Percentiles rank a stretch among this genome's conserved stretches.
phyloP scores from a whole-genome alignment of 2,888 invertebrate genomes.

The Parnassius apollo region DNA sequence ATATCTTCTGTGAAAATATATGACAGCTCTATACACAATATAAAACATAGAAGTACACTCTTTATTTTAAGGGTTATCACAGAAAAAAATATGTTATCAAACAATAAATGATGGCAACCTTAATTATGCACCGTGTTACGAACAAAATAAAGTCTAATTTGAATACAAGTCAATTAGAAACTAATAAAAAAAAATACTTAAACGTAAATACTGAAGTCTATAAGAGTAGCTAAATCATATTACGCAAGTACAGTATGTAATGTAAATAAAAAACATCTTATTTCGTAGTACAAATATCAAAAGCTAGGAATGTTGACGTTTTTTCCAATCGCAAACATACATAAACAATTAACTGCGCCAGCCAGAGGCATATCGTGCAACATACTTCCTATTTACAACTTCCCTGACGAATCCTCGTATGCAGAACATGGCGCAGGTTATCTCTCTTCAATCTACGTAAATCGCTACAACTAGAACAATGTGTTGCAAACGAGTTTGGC shows the following conservation, averaged over 20 bases:
- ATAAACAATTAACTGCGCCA: background rate
- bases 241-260: constrained; percentile 6
- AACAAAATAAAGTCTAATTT: constrained; percentile 35
- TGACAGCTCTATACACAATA: constrained; percentile 14
- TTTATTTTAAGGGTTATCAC: constrained; percentile 61
- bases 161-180: constrained; percentile 24
- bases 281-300: constrained; percentile 34
- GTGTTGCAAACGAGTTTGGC: background rate
- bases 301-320: constrained; percentile 48
- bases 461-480: too few relatives aligned
- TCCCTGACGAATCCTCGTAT: background rate
- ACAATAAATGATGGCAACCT: constrained; percentile 71
- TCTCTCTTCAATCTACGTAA: too few relatives aligned
- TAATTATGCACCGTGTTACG: constrained; percentile 63
- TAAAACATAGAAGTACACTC: constrained; percentile 19
- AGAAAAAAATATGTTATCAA: constrained; percentile 75
- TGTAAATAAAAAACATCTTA: constrained; percentile 29
- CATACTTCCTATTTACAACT: background rate
- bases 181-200: constrained; percentile 33
- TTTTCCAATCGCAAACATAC: constrained; percentile 35
- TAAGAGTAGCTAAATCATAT: constrained; percentile 11
- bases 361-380: background rate
- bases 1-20: constrained; percentile 12
- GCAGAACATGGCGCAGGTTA: too few relatives aligned
- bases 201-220: constrained; percentile 41